Evolutionary conservation across 2,888 invertebrate species (phyloP).

Genomic region (Gordius sp.): DNA sequence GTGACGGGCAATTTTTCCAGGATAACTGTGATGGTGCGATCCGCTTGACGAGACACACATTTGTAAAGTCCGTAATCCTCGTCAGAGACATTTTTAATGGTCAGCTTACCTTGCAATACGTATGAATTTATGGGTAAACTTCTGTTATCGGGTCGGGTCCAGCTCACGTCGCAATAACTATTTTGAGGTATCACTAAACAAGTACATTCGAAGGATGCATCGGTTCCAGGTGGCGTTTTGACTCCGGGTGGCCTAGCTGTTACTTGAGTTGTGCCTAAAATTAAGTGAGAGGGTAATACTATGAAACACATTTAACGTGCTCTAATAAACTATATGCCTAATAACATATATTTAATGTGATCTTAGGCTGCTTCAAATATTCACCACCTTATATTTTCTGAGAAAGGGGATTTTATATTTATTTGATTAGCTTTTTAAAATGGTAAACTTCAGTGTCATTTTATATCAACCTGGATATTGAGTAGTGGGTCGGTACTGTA

Average conservation of each 20-base stretch:
- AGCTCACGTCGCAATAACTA: background rate
- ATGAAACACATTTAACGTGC: too few relatives aligned
- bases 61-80: conserved; percentile 2
- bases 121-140: background rate
- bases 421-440: too few relatives aligned
- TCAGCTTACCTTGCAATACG: background rate
- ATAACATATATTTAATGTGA: too few relatives aligned
- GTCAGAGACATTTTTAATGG: background rate
- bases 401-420: too few relatives aligned
- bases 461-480: too few relatives aligned
- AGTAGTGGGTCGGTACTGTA: too few relatives aligned
- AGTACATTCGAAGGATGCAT: background rate
- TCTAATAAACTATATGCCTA: too few relatives aligned
- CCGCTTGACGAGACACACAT: background rate
- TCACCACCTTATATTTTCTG: too few relatives aligned
- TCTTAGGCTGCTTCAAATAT: too few relatives aligned
- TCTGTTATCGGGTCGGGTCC: background rate
- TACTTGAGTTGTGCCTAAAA: too few relatives aligned
- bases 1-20: background rate
- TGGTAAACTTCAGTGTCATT: too few relatives aligned
- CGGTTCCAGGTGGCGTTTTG: background rate
- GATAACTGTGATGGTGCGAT: background rate
- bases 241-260: background rate
- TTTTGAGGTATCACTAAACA: conserved; percentile 11
- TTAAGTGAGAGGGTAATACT: too few relatives aligned